These are phyloP conservation scores for Paraplagusia blochii DNA, from an alignment of 2,113 vertebrate species.

Conservation along the genomic window DNA sequence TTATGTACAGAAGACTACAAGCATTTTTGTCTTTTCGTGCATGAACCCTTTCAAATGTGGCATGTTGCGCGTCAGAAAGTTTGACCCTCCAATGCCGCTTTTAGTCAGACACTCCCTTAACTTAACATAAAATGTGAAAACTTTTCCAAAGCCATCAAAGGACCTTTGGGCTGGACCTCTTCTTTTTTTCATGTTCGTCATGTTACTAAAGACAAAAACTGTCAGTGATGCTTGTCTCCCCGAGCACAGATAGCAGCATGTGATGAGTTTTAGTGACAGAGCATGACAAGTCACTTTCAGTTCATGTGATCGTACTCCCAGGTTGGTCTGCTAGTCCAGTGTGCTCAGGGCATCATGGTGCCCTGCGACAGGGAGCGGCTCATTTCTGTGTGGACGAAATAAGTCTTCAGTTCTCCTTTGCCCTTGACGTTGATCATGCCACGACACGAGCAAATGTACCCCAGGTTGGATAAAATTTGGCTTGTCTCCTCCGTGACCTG, in stretches of 20 bases:
- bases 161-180: slow-evolving; percentile 10
- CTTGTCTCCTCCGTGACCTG: slow-evolving; percentile 92
- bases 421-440: slow-evolving; percentile 98
- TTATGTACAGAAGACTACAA: too few species aligned
- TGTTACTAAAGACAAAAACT: slow-evolving; percentile 35
- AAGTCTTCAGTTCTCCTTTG: slow-evolving; percentile 95
- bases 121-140: too few species aligned
- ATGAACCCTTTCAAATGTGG: too few species aligned
- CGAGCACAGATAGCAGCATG: slow-evolving; percentile 29
- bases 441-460: slow-evolving; percentile 92
- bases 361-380: slow-evolving; percentile 91
- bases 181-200: slow-evolving; percentile 15
- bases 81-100: too few species aligned
- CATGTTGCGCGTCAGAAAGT: too few species aligned
- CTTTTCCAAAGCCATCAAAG: too few species aligned
- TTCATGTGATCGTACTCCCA: slow-evolving; percentile 20
- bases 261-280: slow-evolving; percentile 45
- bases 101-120: slow-evolving; percentile 50
- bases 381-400: slow-evolving; percentile 96
- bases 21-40: too few species aligned
- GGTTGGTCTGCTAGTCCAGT: slow-evolving; percentile 17
- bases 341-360: slow-evolving; percentile 72
- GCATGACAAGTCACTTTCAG: slow-evolving; percentile 33
- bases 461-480: slow-evolving; percentile 82
- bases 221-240: slow-evolving; percentile 19